Conservation (phyloP, 1,140 invertebrate genomes). For the Calephelis virginiensis region DNA sequence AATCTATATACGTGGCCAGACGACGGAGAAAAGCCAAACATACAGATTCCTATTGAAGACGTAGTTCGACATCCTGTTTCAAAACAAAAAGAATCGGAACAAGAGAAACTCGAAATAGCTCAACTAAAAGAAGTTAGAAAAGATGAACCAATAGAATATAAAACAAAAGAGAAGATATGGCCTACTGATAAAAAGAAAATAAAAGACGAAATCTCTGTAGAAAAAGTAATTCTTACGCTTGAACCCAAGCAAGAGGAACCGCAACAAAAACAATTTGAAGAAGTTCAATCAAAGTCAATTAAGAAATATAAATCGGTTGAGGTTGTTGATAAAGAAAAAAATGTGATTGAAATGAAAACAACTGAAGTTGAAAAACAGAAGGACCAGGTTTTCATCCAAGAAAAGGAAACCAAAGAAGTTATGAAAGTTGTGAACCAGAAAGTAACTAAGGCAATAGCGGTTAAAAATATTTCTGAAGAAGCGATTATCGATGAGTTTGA, state of each 20-base stretch:
- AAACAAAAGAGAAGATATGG: neutral
- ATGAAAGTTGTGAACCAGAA: neutral
- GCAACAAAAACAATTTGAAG: conserved; percentile 44
- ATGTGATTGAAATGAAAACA: neutral
- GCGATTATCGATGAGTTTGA: neutral
- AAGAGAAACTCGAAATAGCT: conserved; percentile 48
- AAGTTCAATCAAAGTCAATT: conserved; percentile 29
- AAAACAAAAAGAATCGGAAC: conserved; percentile 27
- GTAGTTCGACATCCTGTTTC: conserved; percentile 29
- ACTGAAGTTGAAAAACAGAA: neutral
- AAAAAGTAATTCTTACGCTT: conserved; percentile 33
- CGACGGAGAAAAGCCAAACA: conserved; percentile 25
- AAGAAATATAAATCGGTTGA: conserved; percentile 15
- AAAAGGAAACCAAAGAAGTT: neutral
- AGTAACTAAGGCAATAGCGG: neutral
- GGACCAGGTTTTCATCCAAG: neutral
- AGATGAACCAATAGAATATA: conserved; percentile 30
- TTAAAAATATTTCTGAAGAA: neutral
- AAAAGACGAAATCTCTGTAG: conserved; percentile 21
- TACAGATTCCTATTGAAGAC: conserved; percentile 27
- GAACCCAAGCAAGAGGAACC: conserved; percentile 20
- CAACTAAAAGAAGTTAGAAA: conserved; percentile 42
- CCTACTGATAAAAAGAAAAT: neutral
- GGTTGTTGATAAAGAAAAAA: too few species aligned
- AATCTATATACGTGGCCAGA: conserved; percentile 18